phyloP scores from a whole-genome alignment of 2,113 vertebrate genomes.

The Catharus bicknelli region DNA sequence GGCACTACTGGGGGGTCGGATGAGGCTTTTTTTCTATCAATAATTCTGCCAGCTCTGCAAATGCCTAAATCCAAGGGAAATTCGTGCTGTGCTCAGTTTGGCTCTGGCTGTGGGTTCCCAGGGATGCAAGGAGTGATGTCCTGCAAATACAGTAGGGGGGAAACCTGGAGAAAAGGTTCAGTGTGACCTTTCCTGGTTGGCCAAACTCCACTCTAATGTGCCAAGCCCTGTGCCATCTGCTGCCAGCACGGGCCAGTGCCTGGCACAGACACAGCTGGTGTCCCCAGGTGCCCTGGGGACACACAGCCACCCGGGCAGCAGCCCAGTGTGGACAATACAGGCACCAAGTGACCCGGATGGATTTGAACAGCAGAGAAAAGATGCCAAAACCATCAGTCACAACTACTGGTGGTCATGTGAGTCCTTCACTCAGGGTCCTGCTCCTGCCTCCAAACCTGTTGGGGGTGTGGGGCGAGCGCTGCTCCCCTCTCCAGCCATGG shows the following conservation, averaged over 20 bases:
- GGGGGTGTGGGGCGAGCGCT: accelerated
- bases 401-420: neutral
- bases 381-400: neutral
- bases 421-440: accelerated
- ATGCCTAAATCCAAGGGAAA: neutral
- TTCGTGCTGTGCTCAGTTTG: neutral
- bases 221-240: neutral
- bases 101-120: neutral
- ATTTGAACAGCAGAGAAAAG: neutral
- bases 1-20: accelerated
- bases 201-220: neutral
- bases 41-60: neutral
- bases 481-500: neutral
- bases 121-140: neutral
- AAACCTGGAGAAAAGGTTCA: neutral
- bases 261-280: neutral
- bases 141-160: neutral
- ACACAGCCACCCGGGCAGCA: accelerated
- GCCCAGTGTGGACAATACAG: neutral
- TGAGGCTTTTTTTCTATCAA: neutral
- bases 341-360: accelerated
- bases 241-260: neutral
- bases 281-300: neutral
- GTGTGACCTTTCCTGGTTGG: neutral
- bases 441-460: neutral